phyloP scores from a whole-genome alignment of 2,797 vertebrate species.

The Sebastes paucispinis region DNA sequence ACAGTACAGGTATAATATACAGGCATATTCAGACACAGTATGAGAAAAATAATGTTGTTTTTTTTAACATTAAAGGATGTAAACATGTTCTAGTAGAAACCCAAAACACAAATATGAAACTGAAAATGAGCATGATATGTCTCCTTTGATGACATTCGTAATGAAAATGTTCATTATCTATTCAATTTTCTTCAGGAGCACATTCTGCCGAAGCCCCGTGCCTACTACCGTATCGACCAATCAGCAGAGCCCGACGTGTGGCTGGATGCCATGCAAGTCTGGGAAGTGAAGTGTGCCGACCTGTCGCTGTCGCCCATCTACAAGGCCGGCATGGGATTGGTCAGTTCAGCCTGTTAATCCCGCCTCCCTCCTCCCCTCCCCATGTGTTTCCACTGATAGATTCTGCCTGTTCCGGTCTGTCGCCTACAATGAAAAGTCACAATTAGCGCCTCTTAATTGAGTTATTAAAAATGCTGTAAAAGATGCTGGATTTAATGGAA shows the following conservation, averaged over 20 bases:
- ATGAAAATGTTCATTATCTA: background rate
- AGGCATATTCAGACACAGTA: no score
- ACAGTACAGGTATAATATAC: no score
- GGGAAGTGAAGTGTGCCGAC: constrained; percentile 94
- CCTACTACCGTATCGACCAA: constrained; percentile 88
- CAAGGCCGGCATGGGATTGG: constrained; percentile 90
- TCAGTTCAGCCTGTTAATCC: constrained; percentile 73
- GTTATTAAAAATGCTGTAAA: constrained; percentile 64
- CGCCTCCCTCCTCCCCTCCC: no score
- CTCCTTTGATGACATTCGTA: accelerated
- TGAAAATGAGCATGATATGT: background rate
- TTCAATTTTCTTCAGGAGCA: constrained; percentile 78
- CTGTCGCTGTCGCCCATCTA: constrained; percentile 91
- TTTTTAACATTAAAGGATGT: no score
- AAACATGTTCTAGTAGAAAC: no score
- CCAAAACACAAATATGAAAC: background rate
- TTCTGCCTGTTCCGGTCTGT: constrained; percentile 36
- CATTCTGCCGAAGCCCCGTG: constrained; percentile 82
- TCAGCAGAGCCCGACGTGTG: constrained; percentile 88
- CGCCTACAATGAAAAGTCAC: constrained; percentile 31
- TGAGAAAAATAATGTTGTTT: no score
- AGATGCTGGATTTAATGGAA: constrained; percentile 50
- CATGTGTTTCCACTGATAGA: constrained; percentile 30
- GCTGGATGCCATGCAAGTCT: constrained; percentile 89
- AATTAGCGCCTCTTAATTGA: constrained; percentile 57